Percentiles rank a stretch among this genome's conserved stretches.
These are phyloP conservation scores for Lasioglossum albipes DNA, from an alignment of 1,140 invertebrate species.

Conservation along the genomic window DNA sequence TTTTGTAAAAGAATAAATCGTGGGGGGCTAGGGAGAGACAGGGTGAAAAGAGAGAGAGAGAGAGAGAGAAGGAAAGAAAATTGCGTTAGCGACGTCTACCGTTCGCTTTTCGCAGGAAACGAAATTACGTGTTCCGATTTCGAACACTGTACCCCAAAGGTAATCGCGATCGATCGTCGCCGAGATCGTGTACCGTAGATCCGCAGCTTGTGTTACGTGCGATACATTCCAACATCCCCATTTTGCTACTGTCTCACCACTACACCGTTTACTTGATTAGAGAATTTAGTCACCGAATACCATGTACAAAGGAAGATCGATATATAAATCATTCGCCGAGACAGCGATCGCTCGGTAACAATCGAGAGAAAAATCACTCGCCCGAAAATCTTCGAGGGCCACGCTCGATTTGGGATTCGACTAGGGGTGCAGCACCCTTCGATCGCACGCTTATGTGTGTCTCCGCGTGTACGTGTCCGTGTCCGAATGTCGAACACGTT, in stretches of 20 bases:
- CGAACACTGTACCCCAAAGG: background rate
- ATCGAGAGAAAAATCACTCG: slow-evolving; percentile 15
- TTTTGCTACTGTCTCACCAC: slow-evolving; percentile 44
- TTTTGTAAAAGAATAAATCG: slow-evolving; percentile 61
- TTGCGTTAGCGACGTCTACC: no score
- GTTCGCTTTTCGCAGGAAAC: no score
- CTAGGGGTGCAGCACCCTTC: slow-evolving; percentile 51
- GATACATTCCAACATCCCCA: slow-evolving; percentile 41
- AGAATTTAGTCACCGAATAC: slow-evolving; percentile 60
- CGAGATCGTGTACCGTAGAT: background rate
- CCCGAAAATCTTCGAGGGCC: slow-evolving; percentile 28
- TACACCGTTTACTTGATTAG: slow-evolving; percentile 55
- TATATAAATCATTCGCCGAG: slow-evolving; percentile 37
- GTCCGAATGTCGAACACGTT: slow-evolving; percentile 48
- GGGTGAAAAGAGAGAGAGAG: slow-evolving; percentile 14
- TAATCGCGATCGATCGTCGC: background rate
- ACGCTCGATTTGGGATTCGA: slow-evolving; percentile 46
- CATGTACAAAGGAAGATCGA: slow-evolving; percentile 47
- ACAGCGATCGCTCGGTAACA: background rate
- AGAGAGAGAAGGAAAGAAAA: no score
- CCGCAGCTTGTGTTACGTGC: slow-evolving; percentile 38
- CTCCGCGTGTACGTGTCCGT: background rate
- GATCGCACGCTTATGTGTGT: slow-evolving; percentile 1
- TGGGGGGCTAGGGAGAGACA: slow-evolving; percentile 35
- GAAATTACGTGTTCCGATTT: background rate